Conservation (phyloP, 2,888 invertebrate genomes). For the Chironomus riparius region DNA sequence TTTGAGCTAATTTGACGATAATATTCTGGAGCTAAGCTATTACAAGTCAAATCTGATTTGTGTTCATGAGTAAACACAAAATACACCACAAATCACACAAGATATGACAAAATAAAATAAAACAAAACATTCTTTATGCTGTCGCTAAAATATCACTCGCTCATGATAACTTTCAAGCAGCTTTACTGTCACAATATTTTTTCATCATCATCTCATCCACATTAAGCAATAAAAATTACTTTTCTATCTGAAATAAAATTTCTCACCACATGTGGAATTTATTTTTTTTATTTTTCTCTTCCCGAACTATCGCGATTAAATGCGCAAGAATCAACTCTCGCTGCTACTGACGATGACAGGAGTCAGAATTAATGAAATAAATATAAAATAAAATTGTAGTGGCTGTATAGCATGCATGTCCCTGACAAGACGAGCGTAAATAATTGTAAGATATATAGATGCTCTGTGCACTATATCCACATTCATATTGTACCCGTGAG, state of each 20-base stretch:
- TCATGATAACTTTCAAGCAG: neutral
- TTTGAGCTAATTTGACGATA: no score
- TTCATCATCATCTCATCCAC: neutral
- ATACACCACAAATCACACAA: no score
- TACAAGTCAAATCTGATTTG: no score
- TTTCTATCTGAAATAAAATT: neutral
- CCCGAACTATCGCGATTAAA: neutral
- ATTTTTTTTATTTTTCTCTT: neutral
- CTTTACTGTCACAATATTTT: neutral
- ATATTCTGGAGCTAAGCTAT: no score
- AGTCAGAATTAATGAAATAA: constrained; percentile 10
- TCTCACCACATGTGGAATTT: constrained; percentile 19
- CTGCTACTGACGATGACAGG: constrained; percentile 14
- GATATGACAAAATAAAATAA: no score
- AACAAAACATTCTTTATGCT: no score
- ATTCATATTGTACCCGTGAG: neutral
- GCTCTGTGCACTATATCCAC: neutral
- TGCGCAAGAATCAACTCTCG: neutral
- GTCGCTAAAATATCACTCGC: no score
- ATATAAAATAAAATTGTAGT: neutral
- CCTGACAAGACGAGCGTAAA: constrained; percentile 19
- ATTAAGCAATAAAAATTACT: neutral
- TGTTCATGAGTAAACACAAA: no score
- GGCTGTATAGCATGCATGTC: neutral
- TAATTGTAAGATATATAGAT: constrained; percentile 4